Evolutionary conservation across 2,797 vertebrate species (phyloP), one percentile per base, ranked within the genome.

Genomic region (Cheirogaleus major): DNA sequence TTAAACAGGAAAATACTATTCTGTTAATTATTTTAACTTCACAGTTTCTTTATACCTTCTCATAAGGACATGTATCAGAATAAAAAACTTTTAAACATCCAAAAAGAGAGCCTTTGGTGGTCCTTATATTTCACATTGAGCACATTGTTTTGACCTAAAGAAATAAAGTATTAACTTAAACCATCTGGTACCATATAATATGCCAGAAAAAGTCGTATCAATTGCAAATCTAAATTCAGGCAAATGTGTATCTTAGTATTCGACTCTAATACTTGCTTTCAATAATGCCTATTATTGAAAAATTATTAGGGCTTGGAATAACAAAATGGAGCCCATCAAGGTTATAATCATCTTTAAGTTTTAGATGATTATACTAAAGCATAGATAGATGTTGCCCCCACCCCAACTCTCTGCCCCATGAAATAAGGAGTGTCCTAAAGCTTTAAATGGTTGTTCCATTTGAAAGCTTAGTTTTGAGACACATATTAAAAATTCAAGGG

Each of bases 141-240:
- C 38, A 85, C 5, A 30, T 67, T 61, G 38, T 72, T 85, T 79
- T 67, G 17, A 93, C 48, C 35, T 43, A 85, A 82, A 48, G 20
- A 91, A 88, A 79, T 86, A 70, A 50, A 55, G 59, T 84, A 85
- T 57, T 83, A 95, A 92, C 63, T 75, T 43, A 81, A 57, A 50
- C 69, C 23, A 45, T 63, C n/a, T 52, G 30, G 38, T 43, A 45
- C 15, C 22, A 59, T 75, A 80, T 94, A 91, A 43, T 69, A 91
- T 57, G 27, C 14, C 72, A 88, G 43, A 15, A 52, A 91, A 91
- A 32, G 2, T 12, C 41, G 55, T 78, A 25, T 3, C 65, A 80
- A 20, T 82, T 83, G 12, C 43, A 75, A 84, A 93, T 43, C 35
- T 55, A 70, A 91, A 89, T 69, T 50, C 18, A 93, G 35, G 20